Evolutionary conservation across 1,140 invertebrate genomes (phyloP).

Genomic region (Choristoneura fumiferana): DNA sequence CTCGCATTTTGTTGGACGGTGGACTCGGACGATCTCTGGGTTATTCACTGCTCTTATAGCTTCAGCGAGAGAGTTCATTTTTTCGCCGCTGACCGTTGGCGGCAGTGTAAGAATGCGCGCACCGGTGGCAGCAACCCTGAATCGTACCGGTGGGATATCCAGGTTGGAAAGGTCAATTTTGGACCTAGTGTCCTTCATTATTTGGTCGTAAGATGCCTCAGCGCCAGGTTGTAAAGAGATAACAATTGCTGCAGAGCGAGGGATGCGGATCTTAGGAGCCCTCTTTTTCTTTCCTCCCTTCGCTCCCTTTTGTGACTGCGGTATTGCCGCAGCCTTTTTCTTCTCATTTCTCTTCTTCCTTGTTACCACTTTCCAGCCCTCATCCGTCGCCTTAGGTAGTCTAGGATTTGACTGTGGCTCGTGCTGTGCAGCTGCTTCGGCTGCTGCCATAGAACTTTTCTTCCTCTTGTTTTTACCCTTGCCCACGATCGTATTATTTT

Average conservation of each 20-base stretch:
- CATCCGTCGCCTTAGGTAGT: too few species aligned
- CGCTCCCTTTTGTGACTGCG: too few species aligned
- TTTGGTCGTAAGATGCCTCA: neutral
- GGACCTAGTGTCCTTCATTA: neutral
- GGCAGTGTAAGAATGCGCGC: neutral
- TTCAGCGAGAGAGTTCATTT: neutral
- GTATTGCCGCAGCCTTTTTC: too few species aligned
- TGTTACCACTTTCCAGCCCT: too few species aligned
- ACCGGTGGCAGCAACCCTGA: neutral
- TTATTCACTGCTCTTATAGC: neutral
- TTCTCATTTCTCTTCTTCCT: too few species aligned
- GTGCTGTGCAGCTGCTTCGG: too few species aligned
- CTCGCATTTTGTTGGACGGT: constrained; percentile 3
- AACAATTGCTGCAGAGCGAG: neutral
- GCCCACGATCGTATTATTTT: too few species aligned
- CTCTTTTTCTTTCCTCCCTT: too few species aligned
- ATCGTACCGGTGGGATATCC: neutral
- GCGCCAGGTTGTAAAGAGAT: neutral
- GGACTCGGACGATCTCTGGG: neutral
- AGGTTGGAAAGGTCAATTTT: neutral
- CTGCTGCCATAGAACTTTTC: too few species aligned
- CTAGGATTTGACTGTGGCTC: too few species aligned
- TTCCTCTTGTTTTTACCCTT: too few species aligned
- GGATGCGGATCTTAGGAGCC: too few species aligned
- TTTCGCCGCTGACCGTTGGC: neutral